Percentiles rank a stretch among this genome's conserved stretches.
Conservation (phyloP, 2,888 invertebrate genomes). For the Busseola fusca region DNA sequence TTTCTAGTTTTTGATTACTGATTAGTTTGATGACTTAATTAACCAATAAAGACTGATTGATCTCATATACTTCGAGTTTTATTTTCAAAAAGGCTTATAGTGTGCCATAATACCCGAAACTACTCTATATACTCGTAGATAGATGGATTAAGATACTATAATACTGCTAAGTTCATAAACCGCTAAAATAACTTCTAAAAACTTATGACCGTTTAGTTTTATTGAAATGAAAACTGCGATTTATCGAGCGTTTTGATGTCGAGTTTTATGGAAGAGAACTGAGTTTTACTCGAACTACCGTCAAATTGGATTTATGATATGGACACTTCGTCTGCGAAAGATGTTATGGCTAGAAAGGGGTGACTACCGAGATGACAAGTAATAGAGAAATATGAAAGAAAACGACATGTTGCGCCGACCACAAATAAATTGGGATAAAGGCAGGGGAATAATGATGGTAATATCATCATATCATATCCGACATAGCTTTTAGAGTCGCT, state of each 20-base stretch:
- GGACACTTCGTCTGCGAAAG: background rate
- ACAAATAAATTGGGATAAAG: too few species aligned
- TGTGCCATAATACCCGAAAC: too few species aligned
- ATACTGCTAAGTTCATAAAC: background rate
- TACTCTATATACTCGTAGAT: background rate
- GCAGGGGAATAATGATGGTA: too few species aligned
- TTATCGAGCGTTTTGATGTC: constrained; percentile 26
- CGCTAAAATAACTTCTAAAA: constrained; percentile 2
- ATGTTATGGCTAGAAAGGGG: background rate
- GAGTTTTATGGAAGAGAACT: constrained; percentile 1
- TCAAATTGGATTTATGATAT: constrained; percentile 17
- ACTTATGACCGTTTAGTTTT: constrained; percentile 24
- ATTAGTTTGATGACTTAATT: too few species aligned
- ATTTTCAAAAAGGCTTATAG: too few species aligned
- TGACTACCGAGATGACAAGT: background rate
- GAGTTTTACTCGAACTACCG: constrained; percentile 13
- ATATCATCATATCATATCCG: too few species aligned
- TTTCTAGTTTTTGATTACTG: too few species aligned
- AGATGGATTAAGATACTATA: background rate
- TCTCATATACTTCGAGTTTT: too few species aligned
- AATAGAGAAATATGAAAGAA: too few species aligned
- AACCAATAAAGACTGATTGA: too few species aligned
- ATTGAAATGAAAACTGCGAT: constrained; percentile 37
- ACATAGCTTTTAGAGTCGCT: too few species aligned
- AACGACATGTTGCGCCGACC: too few species aligned